A percentile compares a stretch with the other conserved stretches of the same genome.
phyloP scores from a whole-genome alignment of 2,888 invertebrate species.

The Homarus gammarus region DNA sequence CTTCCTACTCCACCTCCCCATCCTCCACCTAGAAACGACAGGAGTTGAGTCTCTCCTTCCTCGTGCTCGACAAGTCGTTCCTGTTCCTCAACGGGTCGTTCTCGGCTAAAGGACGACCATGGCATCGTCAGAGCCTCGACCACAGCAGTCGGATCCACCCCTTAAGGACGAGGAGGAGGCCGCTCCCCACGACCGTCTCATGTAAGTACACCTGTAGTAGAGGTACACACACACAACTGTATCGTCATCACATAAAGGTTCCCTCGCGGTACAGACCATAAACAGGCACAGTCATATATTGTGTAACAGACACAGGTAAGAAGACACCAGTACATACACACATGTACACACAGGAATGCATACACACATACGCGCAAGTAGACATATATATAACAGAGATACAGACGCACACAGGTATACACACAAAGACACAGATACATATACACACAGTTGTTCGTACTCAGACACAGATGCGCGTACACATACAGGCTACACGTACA shows the following conservation, averaged over 20 bases:
- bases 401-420: no score
- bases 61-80: neutral
- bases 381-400: no score
- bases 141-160: slow-evolving; percentile 26
- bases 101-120: neutral
- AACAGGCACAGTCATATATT: no score
- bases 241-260: neutral
- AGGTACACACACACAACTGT: neutral
- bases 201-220: slow-evolving; percentile 21
- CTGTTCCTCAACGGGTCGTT: neutral
- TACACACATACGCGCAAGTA: no score
- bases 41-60: neutral
- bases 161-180: slow-evolving; percentile 41
- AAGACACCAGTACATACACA: no score
- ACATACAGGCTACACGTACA: neutral
- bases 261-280: no score
- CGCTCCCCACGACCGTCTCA: slow-evolving; percentile 41
- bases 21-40: no score
- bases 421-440: no score
- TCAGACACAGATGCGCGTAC: no score
- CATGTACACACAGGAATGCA: no score
- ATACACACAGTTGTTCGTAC: no score
- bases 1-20: neutral
- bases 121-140: slow-evolving; percentile 24
- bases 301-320: no score